Evolutionary conservation across 2,888 invertebrate species (phyloP).

Genomic region (Caradrina clavipalpis): DNA sequence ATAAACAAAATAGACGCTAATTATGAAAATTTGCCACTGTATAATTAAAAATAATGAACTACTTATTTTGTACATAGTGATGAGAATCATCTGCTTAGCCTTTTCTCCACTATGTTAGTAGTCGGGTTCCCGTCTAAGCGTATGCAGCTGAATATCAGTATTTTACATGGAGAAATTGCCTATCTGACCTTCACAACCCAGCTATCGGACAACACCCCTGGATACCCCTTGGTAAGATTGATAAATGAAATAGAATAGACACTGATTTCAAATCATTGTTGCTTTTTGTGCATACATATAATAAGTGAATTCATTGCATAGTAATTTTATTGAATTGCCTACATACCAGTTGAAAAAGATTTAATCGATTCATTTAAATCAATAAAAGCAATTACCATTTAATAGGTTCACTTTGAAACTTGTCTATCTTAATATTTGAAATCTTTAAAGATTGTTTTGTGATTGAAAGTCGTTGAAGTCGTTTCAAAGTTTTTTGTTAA

Average conservation of each 20-base stretch:
- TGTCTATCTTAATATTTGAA: slow-evolving; percentile 49
- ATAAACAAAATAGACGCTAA: background rate
- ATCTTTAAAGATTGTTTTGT: slow-evolving; percentile 34
- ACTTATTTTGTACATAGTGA: background rate
- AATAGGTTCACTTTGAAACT: slow-evolving; percentile 53
- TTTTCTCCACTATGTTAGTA: no score
- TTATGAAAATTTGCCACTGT: background rate
- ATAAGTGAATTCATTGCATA: background rate
- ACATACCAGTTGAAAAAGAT: slow-evolving; percentile 21
- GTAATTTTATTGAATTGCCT: background rate
- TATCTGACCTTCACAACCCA: no score
- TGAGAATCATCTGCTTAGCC: no score
- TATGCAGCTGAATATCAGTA: no score
- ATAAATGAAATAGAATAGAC: background rate
- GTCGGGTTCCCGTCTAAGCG: no score
- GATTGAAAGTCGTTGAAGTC: slow-evolving; percentile 39
- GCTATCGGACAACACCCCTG: no score
- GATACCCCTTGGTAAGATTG: no score
- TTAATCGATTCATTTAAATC: slow-evolving; percentile 27
- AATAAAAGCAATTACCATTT: slow-evolving; percentile 40
- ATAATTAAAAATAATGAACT: no score
- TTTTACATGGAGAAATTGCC: no score
- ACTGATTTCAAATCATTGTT: background rate
- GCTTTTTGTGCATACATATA: background rate
- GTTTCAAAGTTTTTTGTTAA: slow-evolving; percentile 48